Conservation (phyloP, 2,113 vertebrate species). For the Glaucomys volans region DNA sequence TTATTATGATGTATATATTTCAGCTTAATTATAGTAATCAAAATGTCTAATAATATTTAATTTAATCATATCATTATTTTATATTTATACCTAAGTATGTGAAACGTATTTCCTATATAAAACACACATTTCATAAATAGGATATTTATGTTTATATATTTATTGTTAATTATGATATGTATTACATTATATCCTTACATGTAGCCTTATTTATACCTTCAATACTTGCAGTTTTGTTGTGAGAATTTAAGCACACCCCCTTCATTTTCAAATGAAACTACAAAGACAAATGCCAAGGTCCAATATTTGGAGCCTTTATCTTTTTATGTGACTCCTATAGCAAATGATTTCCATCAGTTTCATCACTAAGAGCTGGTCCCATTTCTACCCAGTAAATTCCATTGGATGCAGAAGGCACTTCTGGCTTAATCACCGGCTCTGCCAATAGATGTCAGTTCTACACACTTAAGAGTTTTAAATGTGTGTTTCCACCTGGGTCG, state of each 20-base stretch:
- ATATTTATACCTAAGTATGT: not conserved
- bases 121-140: not conserved
- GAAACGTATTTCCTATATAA: not conserved
- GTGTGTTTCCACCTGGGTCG: not conserved
- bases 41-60: not conserved
- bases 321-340: not conserved
- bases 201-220: not conserved
- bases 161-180: conserved; percentile 6
- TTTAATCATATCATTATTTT: not conserved
- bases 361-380: not conserved
- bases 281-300: not conserved
- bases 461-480: not conserved
- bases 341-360: not conserved
- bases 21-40: no score
- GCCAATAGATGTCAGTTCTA: not conserved
- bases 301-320: not conserved
- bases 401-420: not conserved
- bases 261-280: not conserved
- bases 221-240: not conserved
- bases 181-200: not conserved
- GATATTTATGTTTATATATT: not conserved
- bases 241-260: not conserved
- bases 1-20: not conserved
- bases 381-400: not conserved
- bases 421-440: not conserved